Evolutionary conservation across 2,113 vertebrate genomes (phyloP).

Genomic region (Otolemur garnettii): DNA sequence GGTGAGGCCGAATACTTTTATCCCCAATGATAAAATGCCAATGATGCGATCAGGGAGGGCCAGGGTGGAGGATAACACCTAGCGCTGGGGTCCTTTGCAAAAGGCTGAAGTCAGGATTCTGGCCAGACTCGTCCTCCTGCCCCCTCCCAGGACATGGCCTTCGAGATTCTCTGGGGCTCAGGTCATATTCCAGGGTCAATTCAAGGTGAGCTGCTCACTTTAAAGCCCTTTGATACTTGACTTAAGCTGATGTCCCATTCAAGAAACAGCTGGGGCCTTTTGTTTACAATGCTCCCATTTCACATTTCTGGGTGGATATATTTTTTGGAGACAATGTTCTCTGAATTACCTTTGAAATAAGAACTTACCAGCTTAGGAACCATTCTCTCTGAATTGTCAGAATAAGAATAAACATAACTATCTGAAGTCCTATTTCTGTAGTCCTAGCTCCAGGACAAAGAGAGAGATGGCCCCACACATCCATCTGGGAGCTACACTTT

Average conservation of each 20-base stretch:
- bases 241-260: background rate
- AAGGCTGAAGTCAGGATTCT: background rate
- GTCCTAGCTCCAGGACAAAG: background rate
- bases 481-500: fast-evolving
- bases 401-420: background rate
- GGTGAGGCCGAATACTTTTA: background rate
- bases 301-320: slow-evolving; percentile 59
- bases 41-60: fast-evolving
- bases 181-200: background rate
- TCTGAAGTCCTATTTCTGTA: background rate
- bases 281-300: slow-evolving; percentile 7
- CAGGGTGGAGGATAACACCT: fast-evolving
- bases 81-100: background rate
- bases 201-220: slow-evolving; percentile 26
- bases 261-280: slow-evolving; percentile 46
- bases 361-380: background rate
- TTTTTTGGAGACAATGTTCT: slow-evolving; percentile 38
- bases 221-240: slow-evolving; percentile 56
- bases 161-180: background rate
- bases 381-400: slow-evolving; percentile 57
- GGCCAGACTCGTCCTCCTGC: background rate
- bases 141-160: background rate
- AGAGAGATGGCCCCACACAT: fast-evolving
- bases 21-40: no score
- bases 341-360: slow-evolving; percentile 67